Percentiles rank a stretch among this genome's conserved stretches.
Conservation (phyloP, 2,888 invertebrate species). For the Caradrina clavipalpis region DNA sequence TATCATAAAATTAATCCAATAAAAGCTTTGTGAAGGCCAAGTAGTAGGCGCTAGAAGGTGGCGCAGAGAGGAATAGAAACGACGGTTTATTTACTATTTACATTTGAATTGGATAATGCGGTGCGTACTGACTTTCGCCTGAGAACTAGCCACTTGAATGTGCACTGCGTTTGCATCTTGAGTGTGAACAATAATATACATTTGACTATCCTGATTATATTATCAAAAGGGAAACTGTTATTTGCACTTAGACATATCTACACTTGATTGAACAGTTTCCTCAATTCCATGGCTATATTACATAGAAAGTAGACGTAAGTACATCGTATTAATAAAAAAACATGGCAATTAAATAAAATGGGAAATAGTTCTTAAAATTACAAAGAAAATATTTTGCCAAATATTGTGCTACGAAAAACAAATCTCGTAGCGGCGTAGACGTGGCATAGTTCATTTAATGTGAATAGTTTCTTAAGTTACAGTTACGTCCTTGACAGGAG, state of each 20-base stretch:
- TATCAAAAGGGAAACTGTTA: slow-evolving; percentile 27
- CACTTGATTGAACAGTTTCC: slow-evolving; percentile 17
- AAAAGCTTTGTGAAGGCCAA: slow-evolving; percentile 12
- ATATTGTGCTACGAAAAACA: slow-evolving; percentile 7
- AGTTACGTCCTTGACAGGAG: not conserved
- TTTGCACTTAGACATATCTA: slow-evolving; percentile 28
- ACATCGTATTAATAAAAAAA: not conserved
- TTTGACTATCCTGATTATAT: slow-evolving; percentile 37
- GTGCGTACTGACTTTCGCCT: slow-evolving; percentile 60
- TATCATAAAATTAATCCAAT: slow-evolving; percentile 50
- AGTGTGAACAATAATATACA: slow-evolving; percentile 51
- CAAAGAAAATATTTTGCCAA: not conserved
- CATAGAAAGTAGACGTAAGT: not conserved
- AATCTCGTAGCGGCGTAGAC: slow-evolving; percentile 41
- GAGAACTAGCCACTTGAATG: slow-evolving; percentile 48
- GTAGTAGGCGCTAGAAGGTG: slow-evolving; percentile 1
- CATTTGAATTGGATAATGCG: slow-evolving; percentile 65
- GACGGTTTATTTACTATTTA: slow-evolving; percentile 60
- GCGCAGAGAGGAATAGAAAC: slow-evolving; percentile 59
- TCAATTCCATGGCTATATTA: slow-evolving; percentile 18
- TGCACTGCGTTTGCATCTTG: slow-evolving; percentile 47
- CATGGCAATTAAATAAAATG: not conserved
- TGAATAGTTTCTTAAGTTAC: not conserved
- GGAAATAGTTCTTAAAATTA: not conserved
- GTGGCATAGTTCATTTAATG: not conserved